Percentiles rank a stretch among this genome's conserved stretches.
Conservation (phyloP, 2,113 vertebrate species). For the Microcebus murinus region DNA sequence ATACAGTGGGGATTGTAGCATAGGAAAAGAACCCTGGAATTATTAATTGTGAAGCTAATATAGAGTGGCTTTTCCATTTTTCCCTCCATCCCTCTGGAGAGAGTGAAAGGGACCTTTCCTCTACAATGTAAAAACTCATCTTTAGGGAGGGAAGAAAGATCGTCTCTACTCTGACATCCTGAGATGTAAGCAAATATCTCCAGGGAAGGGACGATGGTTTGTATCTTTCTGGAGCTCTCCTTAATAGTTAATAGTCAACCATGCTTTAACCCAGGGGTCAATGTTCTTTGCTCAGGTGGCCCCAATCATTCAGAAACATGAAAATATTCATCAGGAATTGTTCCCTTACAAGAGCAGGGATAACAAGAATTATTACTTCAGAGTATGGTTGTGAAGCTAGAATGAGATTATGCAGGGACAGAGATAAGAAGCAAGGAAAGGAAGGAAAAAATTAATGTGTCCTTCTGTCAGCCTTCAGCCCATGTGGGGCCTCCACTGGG, state of each 20-base stretch:
- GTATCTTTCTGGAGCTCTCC: neutral
- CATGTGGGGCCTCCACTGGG: accelerated
- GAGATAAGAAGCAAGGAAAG: neutral
- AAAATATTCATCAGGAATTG: neutral
- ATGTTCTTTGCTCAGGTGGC: neutral
- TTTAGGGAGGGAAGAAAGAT: neutral
- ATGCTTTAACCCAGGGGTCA: neutral
- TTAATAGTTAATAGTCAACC: neutral
- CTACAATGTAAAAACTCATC: neutral
- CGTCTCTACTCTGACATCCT: neutral
- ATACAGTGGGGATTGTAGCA: neutral
- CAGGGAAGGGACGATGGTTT: neutral
- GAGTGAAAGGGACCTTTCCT: neutral
- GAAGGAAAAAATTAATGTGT: neutral
- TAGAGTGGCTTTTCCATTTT: neutral
- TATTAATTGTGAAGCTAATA: neutral
- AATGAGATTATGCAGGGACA: neutral
- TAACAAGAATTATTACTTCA: neutral
- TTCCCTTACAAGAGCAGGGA: neutral
- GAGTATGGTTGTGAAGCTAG: neutral
- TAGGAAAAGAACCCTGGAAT: neutral
- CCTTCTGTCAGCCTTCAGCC: no score
- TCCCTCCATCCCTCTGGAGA: neutral
- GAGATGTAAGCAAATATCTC: neutral
- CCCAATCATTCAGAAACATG: neutral